These are phyloP conservation scores for Triops longicaudatus DNA, from an alignment of 1,140 invertebrate genomes.

Conservation along the genomic window DNA sequence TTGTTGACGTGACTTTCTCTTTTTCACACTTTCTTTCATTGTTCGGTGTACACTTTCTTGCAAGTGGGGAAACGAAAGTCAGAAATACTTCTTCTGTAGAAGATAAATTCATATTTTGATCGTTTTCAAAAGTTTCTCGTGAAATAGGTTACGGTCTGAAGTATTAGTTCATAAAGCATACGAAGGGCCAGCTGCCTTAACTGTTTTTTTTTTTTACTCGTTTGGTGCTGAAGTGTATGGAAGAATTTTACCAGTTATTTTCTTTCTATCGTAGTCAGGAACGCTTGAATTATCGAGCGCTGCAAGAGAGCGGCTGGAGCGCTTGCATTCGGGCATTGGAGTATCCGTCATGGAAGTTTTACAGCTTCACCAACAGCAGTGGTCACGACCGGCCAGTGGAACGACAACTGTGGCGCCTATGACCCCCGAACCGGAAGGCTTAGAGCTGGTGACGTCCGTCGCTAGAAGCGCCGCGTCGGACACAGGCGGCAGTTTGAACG, in stretches of 20 bases:
- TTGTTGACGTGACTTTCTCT: conserved; percentile 12
- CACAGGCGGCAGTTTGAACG: conserved; percentile 21
- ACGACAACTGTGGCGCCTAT: conserved; percentile 25
- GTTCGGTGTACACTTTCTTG: background rate
- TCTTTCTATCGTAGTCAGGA: conserved; percentile 41
- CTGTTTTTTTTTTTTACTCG: too few species aligned
- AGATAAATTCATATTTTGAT: too few species aligned
- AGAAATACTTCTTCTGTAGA: too few species aligned
- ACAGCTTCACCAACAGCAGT: conserved; percentile 27
- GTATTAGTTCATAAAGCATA: too few species aligned
- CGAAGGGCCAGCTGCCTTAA: too few species aligned
- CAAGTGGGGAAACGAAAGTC: background rate
- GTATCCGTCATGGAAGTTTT: conserved; percentile 43
- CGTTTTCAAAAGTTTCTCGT: too few species aligned
- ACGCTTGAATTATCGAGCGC: conserved; percentile 41
- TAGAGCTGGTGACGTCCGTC: conserved; percentile 16
- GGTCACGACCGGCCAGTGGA: conserved; percentile 18
- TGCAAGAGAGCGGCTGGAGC: conserved; percentile 34
- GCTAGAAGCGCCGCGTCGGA: background rate
- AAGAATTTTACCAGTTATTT: conserved; percentile 19
- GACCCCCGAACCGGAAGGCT: conserved; percentile 11
- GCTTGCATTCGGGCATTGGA: conserved; percentile 27
- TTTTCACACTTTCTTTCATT: background rate
- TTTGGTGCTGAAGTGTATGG: background rate
- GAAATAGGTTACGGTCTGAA: too few species aligned